A percentile compares a stretch with the other conserved stretches of the same genome.
These are phyloP conservation scores for Entomyzon cyanotis DNA, from an alignment of 2,113 vertebrate species.

Conservation along the genomic window DNA sequence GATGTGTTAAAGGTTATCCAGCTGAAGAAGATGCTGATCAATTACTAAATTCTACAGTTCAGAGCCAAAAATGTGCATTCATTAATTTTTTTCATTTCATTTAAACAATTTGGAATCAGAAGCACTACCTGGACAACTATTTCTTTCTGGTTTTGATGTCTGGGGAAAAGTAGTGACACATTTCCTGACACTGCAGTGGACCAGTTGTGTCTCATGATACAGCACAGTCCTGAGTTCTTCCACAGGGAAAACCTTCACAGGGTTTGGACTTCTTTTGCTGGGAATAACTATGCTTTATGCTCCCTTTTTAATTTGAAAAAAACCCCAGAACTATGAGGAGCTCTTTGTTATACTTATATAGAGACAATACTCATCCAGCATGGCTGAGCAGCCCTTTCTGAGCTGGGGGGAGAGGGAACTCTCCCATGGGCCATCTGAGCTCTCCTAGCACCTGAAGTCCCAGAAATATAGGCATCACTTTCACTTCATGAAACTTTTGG, in stretches of 20 bases:
- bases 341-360: background rate
- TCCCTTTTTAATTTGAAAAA: background rate
- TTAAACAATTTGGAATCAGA: background rate
- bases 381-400: background rate
- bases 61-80: background rate
- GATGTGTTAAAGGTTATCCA: background rate
- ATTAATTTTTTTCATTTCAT: background rate
- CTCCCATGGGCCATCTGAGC: background rate
- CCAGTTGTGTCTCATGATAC: accelerated
- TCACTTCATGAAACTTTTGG: background rate
- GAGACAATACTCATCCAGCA: background rate
- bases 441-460: background rate
- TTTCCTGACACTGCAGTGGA: background rate
- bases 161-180: background rate
- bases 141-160: background rate
- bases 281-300: background rate
- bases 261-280: background rate
- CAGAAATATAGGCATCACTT: background rate
- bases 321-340: background rate
- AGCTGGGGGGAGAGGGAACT: background rate
- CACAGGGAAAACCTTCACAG: background rate
- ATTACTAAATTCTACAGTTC: background rate
- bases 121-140: background rate
- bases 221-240: background rate
- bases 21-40: background rate